Evolutionary conservation across 2,888 invertebrate genomes (phyloP).

Genomic region (Eupelmus urozonus): DNA sequence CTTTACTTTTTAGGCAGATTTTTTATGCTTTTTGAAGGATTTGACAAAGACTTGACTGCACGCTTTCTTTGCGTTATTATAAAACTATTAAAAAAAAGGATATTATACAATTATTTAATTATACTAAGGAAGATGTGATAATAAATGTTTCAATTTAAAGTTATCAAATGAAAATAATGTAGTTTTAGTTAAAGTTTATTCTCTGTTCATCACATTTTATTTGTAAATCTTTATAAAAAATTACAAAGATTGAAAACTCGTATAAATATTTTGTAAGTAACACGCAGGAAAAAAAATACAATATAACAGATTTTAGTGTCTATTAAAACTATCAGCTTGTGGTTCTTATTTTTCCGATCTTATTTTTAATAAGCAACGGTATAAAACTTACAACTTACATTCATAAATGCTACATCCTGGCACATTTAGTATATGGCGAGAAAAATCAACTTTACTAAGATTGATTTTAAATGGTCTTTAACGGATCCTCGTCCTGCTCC

Average conservation of each 20-base stretch:
- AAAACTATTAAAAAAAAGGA: no score
- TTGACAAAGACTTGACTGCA: no score
- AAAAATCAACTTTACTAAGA: no score
- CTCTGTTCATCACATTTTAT: not conserved
- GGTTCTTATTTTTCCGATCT: not conserved
- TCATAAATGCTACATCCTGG: constrained; percentile 24
- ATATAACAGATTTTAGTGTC: not conserved
- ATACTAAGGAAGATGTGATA: no score
- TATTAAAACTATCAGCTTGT: not conserved
- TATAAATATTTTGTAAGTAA: not conserved
- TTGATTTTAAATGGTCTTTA: constrained; percentile 82
- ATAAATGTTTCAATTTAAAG: no score
- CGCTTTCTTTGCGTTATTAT: no score
- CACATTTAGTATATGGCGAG: not conserved
- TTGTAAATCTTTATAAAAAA: not conserved
- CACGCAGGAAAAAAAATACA: not conserved
- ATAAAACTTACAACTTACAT: not conserved
- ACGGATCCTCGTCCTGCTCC: constrained; percentile 86
- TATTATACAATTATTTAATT: no score
- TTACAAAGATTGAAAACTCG: not conserved
- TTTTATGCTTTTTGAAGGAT: not conserved
- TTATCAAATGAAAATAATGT: not conserved
- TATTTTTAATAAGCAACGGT: not conserved
- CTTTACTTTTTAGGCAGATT: not conserved
- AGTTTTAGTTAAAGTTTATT: not conserved